These are phyloP conservation scores for Casuarius casuarius DNA, from an alignment of 2,113 vertebrate genomes.

Conservation along the genomic window DNA sequence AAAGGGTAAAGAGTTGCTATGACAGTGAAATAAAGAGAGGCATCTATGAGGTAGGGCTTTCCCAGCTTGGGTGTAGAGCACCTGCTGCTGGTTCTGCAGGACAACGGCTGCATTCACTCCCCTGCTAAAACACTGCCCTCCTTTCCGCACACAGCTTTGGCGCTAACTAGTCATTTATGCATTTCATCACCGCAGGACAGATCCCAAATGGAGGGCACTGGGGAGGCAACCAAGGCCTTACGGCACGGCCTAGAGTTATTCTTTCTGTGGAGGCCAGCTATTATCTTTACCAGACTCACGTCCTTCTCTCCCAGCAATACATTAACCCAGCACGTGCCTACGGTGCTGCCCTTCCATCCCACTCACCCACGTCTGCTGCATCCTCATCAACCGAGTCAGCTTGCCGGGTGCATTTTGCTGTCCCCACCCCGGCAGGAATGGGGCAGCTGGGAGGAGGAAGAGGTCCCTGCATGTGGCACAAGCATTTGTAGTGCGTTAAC, in stretches of 20 bases:
- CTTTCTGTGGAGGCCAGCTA: not conserved
- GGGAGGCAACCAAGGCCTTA: not conserved
- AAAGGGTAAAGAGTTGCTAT: not conserved
- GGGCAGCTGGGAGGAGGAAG: not conserved
- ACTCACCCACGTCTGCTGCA: not conserved
- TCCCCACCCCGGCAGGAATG: not conserved
- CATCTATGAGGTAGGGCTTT: not conserved
- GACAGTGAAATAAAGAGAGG: not conserved
- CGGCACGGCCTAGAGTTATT: not conserved
- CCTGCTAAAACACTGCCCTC: not conserved
- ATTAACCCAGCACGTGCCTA: accelerated
- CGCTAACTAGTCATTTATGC: not conserved
- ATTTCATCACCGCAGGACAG: not conserved
- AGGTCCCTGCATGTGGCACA: not conserved
- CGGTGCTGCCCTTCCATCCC: not conserved
- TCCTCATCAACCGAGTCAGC: not conserved
- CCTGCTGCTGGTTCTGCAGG: not conserved
- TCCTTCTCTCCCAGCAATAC: not conserved
- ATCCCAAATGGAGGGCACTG: not conserved
- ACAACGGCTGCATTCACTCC: not conserved
- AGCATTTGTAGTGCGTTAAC: not conserved
- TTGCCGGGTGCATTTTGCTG: not conserved
- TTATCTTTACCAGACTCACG: not conserved
- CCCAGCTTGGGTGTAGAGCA: not conserved
- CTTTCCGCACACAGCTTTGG: not conserved